Percentiles rank a stretch among this genome's conserved stretches.
Evolutionary conservation across 2,888 invertebrate species (phyloP).

Genomic region (Cataglyphis livida): DNA sequence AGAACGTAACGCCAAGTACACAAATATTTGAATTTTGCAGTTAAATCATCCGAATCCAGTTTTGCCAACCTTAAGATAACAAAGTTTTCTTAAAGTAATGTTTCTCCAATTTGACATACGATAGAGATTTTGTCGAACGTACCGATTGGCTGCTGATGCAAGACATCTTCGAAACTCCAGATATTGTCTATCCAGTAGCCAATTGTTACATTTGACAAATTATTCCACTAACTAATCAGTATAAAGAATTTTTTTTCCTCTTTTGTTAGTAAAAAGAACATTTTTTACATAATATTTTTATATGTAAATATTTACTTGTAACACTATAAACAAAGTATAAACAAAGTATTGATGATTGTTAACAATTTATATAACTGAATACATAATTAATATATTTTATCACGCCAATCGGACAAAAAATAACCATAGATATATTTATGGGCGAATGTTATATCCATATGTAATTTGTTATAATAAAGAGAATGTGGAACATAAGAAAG

Average conservation of each 20-base stretch:
- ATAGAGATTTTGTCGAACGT: background rate
- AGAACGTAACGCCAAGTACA: background rate
- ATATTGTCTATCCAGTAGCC: background rate
- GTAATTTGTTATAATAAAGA: background rate
- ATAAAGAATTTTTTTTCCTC: background rate
- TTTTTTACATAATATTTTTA: background rate
- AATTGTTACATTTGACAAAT: background rate
- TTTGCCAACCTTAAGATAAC: background rate
- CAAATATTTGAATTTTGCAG: slow-evolving; percentile 15
- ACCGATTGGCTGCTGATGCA: background rate
- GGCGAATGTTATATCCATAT: background rate
- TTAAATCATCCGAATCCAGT: background rate
- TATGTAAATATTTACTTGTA: background rate
- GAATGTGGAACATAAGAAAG: background rate
- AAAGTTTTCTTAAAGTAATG: background rate
- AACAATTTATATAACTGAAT: background rate
- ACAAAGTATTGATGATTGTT: background rate
- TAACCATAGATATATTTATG: background rate
- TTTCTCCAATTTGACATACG: too few species aligned
- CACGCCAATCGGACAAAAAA: background rate
- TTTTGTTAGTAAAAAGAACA: background rate
- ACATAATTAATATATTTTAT: background rate
- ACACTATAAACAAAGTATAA: background rate
- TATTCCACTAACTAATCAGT: background rate
- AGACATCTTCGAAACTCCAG: background rate